phyloP scores from a whole-genome alignment of 2,888 invertebrate genomes.

The Lasiommata megera region DNA sequence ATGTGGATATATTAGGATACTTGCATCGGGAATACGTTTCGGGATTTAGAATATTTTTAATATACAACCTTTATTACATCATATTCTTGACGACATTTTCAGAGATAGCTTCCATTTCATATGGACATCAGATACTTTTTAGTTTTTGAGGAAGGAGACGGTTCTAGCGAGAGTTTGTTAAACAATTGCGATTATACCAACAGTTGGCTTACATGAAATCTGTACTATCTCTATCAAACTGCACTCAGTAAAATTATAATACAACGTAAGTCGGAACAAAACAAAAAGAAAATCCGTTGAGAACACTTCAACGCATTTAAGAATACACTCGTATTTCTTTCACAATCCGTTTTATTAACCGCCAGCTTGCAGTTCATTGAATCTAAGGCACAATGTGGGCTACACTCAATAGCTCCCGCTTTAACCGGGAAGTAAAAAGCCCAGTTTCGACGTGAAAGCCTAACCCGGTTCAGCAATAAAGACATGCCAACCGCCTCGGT shows the following conservation, averaged over 20 bases:
- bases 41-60: too few species aligned
- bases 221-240: too few species aligned
- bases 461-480: slow-evolving; percentile 47
- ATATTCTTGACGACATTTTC: too few species aligned
- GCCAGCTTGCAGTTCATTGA: slow-evolving; percentile 43
- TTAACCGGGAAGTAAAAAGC: slow-evolving; percentile 53
- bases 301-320: slow-evolving; percentile 4
- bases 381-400: slow-evolving; percentile 46
- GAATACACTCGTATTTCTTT: slow-evolving; percentile 22
- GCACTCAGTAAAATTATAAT: not conserved
- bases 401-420: slow-evolving; percentile 52
- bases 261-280: slow-evolving; percentile 3
- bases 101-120: too few species aligned
- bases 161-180: too few species aligned
- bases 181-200: too few species aligned
- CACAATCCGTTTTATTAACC: slow-evolving; percentile 23
- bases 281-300: slow-evolving; percentile 12
- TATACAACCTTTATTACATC: too few species aligned
- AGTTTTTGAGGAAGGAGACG: too few species aligned
- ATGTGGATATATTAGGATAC: too few species aligned
- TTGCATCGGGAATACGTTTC: too few species aligned
- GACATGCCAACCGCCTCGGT: slow-evolving; percentile 18
- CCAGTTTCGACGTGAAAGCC: slow-evolving; percentile 58
- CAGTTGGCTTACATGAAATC: too few species aligned
- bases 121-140: too few species aligned